These are phyloP conservation scores for Hydropsyche tenuis DNA, from an alignment of 1,140 invertebrate genomes.

Conservation along the genomic window DNA sequence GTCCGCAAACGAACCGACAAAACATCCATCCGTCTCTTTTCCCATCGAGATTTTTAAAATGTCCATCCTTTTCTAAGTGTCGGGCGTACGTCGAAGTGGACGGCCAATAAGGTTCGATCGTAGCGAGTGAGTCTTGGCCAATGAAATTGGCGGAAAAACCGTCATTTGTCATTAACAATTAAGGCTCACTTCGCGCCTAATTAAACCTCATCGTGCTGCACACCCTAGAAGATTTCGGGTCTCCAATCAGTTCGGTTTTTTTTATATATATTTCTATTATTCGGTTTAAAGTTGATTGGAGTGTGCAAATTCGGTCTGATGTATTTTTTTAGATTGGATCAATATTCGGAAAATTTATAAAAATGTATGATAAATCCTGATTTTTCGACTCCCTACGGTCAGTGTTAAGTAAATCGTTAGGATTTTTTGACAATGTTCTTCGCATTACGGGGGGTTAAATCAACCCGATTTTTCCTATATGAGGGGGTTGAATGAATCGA, in stretches of 20 bases:
- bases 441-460: neutral
- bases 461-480: neutral
- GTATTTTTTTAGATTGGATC: neutral
- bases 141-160: constrained; percentile 28
- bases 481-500: neutral
- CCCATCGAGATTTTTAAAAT: constrained; percentile 10
- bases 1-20: neutral
- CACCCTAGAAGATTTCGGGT: neutral
- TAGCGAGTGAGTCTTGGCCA: constrained; percentile 35
- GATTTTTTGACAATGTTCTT: neutral
- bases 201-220: neutral
- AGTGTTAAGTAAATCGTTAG: neutral
- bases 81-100: neutral
- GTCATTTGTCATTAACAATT: constrained; percentile 29
- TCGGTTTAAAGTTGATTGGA: too few relatives aligned
- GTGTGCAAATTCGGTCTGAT: too few relatives aligned
- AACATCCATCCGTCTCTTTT: constrained; percentile 2
- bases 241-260: neutral
- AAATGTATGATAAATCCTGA: neutral
- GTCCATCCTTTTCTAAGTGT: constrained; percentile 16
- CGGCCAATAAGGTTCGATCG: constrained; percentile 38
- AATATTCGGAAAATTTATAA: neutral
- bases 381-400: neutral
- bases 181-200: too few relatives aligned
- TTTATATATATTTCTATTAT: too few relatives aligned